Evolutionary conservation across 2,113 vertebrate genomes (phyloP).

Genomic region (Propithecus coquereli): DNA sequence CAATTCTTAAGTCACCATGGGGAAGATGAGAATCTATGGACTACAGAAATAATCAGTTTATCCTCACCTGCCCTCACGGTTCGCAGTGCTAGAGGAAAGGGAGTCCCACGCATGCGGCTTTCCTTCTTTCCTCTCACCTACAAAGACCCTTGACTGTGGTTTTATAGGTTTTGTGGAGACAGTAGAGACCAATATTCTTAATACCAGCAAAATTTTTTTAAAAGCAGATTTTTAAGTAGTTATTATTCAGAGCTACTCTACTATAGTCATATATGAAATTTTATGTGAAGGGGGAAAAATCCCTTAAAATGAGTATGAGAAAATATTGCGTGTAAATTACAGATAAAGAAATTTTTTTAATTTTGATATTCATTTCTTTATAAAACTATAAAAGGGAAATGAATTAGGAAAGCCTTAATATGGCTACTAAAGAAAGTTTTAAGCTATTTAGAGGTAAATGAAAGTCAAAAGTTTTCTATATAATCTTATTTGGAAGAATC

Average conservation of each 20-base stretch:
- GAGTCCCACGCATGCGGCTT: accelerated
- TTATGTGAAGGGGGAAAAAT: background rate
- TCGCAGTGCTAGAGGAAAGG: background rate
- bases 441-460: background rate
- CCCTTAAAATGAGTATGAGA: background rate
- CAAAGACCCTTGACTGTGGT: background rate
- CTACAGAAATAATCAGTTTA: background rate
- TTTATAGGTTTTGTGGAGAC: background rate
- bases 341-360: background rate
- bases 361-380: background rate
- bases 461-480: background rate
- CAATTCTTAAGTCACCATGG: background rate
- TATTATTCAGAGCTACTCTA: background rate
- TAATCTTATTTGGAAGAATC: background rate
- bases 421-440: background rate
- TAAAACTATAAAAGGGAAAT: background rate
- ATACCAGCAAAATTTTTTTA: background rate
- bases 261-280: background rate
- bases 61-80: background rate
- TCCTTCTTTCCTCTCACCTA: background rate
- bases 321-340: background rate
- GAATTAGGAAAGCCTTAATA: background rate
- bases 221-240: background rate
- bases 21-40: background rate
- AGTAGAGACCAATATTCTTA: background rate